Evolutionary conservation across 2,888 invertebrate species (phyloP).

Genomic region (Parnassius smintheus): DNA sequence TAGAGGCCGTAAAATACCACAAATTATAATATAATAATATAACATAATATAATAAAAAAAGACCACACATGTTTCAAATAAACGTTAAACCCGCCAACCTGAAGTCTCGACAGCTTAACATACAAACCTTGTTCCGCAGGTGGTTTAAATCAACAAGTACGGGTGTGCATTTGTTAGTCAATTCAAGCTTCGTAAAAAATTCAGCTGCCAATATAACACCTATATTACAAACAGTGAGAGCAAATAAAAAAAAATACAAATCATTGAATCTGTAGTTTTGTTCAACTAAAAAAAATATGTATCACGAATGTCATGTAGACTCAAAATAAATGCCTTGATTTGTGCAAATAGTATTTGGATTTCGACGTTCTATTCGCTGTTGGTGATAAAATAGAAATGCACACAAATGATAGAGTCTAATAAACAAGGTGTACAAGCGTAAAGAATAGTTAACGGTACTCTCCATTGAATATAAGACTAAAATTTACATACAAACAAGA

Average conservation of each 20-base stretch:
- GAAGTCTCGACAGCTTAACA: not conserved
- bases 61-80: conserved; percentile 8
- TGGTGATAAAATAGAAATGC: conserved; percentile 22
- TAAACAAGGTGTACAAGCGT: conserved; percentile 7
- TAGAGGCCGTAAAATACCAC: conserved; percentile 4
- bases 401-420: conserved; percentile 25
- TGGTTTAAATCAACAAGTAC: conserved; percentile 15
- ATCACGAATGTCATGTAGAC: too few species aligned
- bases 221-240: too few species aligned
- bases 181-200: too few species aligned
- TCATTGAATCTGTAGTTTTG: too few species aligned
- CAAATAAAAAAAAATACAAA: too few species aligned
- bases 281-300: too few species aligned
- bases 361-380: conserved; percentile 11
- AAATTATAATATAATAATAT: too few species aligned
- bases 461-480: conserved; percentile 4
- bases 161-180: not conserved
- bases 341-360: conserved; percentile 14
- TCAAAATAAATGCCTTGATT: conserved; percentile 8
- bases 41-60: too few species aligned
- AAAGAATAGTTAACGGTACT: conserved; percentile 16
- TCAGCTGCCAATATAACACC: too few species aligned
- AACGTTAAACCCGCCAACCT: not conserved
- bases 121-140: conserved; percentile 8
- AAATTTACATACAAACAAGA: conserved; percentile 16